Percentiles rank a stretch among this genome's conserved stretches.
These are phyloP conservation scores for Callinectes sapidus DNA, from an alignment of 2,888 invertebrate species.

Conservation along the genomic window DNA sequence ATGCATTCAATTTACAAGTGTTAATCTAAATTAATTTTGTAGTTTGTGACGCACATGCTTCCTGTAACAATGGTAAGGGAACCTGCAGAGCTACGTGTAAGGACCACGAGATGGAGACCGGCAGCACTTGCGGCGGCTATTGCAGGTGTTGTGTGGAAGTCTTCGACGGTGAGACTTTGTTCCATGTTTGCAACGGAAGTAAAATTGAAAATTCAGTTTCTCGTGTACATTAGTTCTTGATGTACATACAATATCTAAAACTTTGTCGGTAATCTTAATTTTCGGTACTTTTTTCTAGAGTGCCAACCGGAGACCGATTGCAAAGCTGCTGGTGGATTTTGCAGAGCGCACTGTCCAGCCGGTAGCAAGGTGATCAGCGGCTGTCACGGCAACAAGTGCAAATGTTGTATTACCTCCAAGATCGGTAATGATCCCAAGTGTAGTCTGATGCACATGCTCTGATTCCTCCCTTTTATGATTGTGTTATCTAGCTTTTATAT, in stretches of 20 bases:
- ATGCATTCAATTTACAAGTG: neutral
- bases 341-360: neutral
- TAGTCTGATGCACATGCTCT: neutral
- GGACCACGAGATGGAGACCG: neutral
- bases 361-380: constrained; percentile 4
- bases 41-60: neutral
- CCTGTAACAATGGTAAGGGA: neutral
- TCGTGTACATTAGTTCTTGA: neutral
- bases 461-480: neutral
- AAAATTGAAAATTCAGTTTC: too few species aligned
- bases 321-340: neutral
- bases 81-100: neutral
- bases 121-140: neutral
- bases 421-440: neutral
- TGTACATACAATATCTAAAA: neutral
- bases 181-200: neutral
- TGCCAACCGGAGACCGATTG: neutral
- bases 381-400: constrained; percentile 3
- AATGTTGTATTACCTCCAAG: neutral
- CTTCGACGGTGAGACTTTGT: neutral
- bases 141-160: constrained; percentile 2
- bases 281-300: neutral
- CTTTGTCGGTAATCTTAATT: neutral
- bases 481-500: neutral
- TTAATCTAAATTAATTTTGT: neutral